Evolutionary conservation across 2,797 vertebrate genomes (phyloP).

Genomic region (Prionace glauca): DNA sequence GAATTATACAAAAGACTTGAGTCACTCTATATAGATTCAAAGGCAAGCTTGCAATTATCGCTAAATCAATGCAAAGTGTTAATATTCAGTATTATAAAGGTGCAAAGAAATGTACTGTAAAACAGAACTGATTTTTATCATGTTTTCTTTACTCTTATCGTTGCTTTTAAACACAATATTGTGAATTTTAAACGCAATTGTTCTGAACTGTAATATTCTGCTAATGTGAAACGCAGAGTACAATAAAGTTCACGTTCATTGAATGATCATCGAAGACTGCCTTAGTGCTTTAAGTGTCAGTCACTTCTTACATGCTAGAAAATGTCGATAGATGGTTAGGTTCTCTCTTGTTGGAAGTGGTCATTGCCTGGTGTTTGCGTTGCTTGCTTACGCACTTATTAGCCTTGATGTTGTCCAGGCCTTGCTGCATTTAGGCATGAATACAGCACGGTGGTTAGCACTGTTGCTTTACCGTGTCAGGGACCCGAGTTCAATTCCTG

Average conservation of each 20-base stretch:
- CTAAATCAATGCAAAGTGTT: constrained; percentile 22
- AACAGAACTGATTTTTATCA: background rate
- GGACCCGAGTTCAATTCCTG: too few relatives aligned
- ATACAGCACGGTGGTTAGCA: too few relatives aligned
- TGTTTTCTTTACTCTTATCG: background rate
- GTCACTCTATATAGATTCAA: background rate
- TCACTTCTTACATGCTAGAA: background rate
- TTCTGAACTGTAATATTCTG: constrained; percentile 2
- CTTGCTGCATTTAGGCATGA: too few relatives aligned
- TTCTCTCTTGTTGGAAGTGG: too few relatives aligned
- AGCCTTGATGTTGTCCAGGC: too few relatives aligned
- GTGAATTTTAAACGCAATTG: background rate
- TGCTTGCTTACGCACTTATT: too few relatives aligned
- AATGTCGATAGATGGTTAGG: too few relatives aligned
- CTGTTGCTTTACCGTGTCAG: too few relatives aligned
- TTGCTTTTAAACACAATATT: background rate
- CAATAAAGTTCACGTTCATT: background rate
- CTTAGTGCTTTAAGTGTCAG: background rate
- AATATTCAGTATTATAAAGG: constrained; percentile 19
- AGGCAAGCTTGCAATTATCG: background rate
- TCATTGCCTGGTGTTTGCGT: too few relatives aligned
- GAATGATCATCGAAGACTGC: background rate
- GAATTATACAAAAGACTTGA: constrained; percentile 45
- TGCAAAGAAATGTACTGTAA: constrained; percentile 1
- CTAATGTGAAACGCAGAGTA: background rate